Conservation (phyloP, 2,113 vertebrate genomes). For the Ondatra zibethicus region DNA sequence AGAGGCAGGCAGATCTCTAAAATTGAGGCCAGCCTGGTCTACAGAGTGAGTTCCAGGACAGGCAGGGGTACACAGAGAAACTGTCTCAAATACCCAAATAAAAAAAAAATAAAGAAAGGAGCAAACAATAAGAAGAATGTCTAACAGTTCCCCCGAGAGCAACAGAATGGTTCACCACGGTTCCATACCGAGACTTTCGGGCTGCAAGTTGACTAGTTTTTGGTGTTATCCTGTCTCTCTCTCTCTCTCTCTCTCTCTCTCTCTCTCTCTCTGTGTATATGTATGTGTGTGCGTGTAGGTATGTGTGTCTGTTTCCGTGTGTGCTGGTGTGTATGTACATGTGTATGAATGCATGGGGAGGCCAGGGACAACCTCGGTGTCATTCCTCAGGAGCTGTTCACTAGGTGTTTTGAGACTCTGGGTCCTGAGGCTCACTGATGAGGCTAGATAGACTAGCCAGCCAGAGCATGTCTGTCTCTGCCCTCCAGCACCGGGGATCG, state of each 20-base stretch:
- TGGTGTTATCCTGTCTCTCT: background rate
- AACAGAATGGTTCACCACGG: background rate
- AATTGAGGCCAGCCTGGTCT: background rate
- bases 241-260: no score
- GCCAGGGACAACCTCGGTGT: background rate
- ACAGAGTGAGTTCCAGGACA: background rate
- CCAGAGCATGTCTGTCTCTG: background rate
- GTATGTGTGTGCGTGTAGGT: background rate
- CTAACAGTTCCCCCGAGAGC: background rate
- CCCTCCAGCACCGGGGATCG: background rate
- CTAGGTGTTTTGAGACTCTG: background rate
- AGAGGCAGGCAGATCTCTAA: background rate
- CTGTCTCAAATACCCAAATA: background rate
- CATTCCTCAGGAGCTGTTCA: background rate
- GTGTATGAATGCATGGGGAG: background rate
- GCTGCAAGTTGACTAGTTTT: background rate
- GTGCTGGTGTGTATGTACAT: background rate
- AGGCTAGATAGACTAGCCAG: background rate
- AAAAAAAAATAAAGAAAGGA: background rate
- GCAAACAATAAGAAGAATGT: background rate
- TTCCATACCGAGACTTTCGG: background rate
- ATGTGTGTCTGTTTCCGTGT: background rate
- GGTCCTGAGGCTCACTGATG: background rate
- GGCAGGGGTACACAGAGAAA: background rate
- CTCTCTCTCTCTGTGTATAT: no score